Evolutionary conservation across 1,140 invertebrate species (phyloP), one percentile per base, ranked within the genome.

Genomic region (Reticulitermes speratus): DNA sequence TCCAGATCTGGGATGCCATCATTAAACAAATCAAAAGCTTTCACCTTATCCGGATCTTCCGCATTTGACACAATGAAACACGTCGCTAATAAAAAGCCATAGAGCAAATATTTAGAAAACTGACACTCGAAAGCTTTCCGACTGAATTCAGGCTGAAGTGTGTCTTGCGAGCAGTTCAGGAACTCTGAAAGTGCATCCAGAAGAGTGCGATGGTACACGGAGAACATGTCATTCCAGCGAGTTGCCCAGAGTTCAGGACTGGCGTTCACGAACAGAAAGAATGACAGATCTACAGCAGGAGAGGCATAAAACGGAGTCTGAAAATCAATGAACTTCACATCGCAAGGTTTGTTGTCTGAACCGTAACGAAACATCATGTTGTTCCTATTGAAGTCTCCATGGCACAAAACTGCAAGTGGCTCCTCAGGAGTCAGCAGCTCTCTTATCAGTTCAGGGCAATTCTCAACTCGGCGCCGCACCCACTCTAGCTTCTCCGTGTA

Each of bases 271-370:
- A 89, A 91, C 2, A 92, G 45, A 21, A 91, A 91, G 30, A 91
- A 90, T 0, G 90, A 89, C 5, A 92, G 45, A 65, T 93, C 92
- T 9, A 91, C 86, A 0, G 89, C 87, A 0, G 91, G 91, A n/a
- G 90, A 90, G 0, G 89, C 87, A 85, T 91, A 91, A 30, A 84
- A 86, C 0, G 90, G 83, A 25, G 89, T 82, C 7, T 90, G 91
- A n/a, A 92, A 90, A 86, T 93, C 92, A 30, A 92, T 87, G 1
- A 92, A 84, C 84, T 89, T 90, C 0, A 90, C 88, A 32, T 88
- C 88, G 0, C 89, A 38, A 1, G 90, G 84, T n/a, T 87, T 75
- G 0, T 85, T 88, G 32, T 52, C n/a, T 52, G 86, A 21, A 21
- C 84, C 38, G 84, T 87, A 69, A 87, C 88, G 87, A 86, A 91